These are phyloP conservation scores for Pseudococcus jackbeardsleyi DNA, from an alignment of 2,888 invertebrate genomes.

Conservation along the genomic window DNA sequence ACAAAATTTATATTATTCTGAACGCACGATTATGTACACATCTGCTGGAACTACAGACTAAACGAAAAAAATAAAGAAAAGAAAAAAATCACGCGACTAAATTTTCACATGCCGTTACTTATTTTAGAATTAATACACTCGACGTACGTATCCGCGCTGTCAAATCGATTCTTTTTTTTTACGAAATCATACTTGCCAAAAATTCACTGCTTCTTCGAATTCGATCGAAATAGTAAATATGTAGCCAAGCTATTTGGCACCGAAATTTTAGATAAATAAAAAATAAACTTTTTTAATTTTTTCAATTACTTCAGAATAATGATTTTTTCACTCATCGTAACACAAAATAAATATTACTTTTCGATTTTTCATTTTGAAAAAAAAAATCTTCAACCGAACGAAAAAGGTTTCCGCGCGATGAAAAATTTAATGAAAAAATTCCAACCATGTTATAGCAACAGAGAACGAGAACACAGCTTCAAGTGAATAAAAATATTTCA, in stretches of 20 bases:
- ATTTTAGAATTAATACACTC: neutral
- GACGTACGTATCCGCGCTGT: neutral
- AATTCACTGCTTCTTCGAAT: neutral
- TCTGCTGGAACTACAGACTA: neutral
- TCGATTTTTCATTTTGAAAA: slow-evolving; percentile 17
- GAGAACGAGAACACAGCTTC: neutral
- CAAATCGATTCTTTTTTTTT: neutral
- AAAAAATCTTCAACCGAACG: slow-evolving; percentile 2
- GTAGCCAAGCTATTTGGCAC: neutral
- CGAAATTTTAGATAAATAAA: neutral
- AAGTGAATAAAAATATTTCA: slow-evolving; percentile 38
- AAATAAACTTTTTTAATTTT: neutral
- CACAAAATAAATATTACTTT: slow-evolving; percentile 26
- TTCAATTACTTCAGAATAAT: neutral
- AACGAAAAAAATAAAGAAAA: neutral
- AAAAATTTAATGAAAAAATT: slow-evolving; percentile 38
- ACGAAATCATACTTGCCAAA: slow-evolving; percentile 3
- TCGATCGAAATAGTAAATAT: neutral
- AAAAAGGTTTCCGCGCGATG: slow-evolving; percentile 12
- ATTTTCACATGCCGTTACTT: neutral
- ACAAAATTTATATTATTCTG: no score
- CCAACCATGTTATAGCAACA: neutral
- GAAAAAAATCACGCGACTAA: neutral
- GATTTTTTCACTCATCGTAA: neutral
- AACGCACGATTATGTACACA: no score